phyloP scores from a whole-genome alignment of 2,888 invertebrate species.

The Oscheius onirici region DNA sequence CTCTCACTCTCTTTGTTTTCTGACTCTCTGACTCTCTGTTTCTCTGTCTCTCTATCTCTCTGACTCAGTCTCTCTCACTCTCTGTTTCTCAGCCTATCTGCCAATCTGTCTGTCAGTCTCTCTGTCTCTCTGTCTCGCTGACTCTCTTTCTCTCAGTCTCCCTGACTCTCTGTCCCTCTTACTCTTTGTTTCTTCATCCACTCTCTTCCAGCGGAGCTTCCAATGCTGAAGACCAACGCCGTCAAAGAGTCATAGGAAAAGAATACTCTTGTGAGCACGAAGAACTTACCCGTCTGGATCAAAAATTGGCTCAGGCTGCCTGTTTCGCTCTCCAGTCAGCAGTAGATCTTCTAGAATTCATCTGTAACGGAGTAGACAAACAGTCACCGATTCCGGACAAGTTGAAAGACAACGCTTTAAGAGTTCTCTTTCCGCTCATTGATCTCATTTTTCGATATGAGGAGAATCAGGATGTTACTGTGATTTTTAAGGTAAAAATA shows the following conservation, averaged over 20 bases:
- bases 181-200: not conserved
- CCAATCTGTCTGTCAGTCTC: too few relatives aligned
- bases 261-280: conserved; percentile 21
- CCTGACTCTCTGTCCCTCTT: too few relatives aligned
- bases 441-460: conserved; percentile 57
- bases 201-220: not conserved
- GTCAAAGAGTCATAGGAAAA: not conserved
- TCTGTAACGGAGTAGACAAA: conserved; percentile 7
- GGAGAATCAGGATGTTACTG: conserved; percentile 21
- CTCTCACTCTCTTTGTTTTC: too few relatives aligned
- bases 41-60: too few relatives aligned
- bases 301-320: conserved; percentile 28
- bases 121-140: too few relatives aligned
- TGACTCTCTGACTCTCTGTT: too few relatives aligned
- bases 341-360: conserved; percentile 29
- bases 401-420: conserved; percentile 23
- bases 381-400: not conserved
- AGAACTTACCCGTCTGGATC: conserved; percentile 10
- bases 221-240: conserved; percentile 8
- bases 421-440: conserved; percentile 50
- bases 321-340: conserved; percentile 37
- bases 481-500: conserved; percentile 7
- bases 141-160: too few relatives aligned
- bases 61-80: too few relatives aligned
- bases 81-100: too few relatives aligned